Percentiles rank a stretch among this genome's conserved stretches.
Conservation (phyloP, 2,113 vertebrate species). For the Muscicapa adusta region DNA sequence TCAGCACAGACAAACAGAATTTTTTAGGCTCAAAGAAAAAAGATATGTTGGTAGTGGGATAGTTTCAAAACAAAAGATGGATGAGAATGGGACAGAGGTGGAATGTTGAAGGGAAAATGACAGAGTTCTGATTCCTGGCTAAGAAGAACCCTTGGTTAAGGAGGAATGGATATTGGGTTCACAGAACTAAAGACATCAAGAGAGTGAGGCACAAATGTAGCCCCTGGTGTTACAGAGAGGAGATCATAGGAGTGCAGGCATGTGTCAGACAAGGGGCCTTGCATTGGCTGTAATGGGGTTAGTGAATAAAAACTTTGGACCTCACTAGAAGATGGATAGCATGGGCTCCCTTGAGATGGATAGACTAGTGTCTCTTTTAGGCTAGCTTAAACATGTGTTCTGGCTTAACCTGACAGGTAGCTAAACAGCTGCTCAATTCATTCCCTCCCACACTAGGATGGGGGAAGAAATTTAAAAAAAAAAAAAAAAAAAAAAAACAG, state of each 20-base stretch:
- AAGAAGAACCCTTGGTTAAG: not conserved
- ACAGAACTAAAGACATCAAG: not conserved
- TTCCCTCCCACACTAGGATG: not conserved
- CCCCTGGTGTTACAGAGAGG: not conserved
- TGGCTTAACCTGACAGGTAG: not conserved
- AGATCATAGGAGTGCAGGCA: not conserved
- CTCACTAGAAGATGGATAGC: not conserved
- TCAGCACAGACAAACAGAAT: not conserved
- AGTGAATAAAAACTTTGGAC: not conserved
- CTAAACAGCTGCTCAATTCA: not conserved
- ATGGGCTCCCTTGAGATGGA: accelerated
- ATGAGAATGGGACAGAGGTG: accelerated
- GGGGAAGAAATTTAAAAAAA: not conserved
- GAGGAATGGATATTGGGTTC: not conserved
- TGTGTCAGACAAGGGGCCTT: not conserved
- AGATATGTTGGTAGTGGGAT: not conserved
- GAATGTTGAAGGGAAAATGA: not conserved
- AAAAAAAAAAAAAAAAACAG: not conserved
- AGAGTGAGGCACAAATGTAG: not conserved
- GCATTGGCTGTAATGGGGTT: not conserved
- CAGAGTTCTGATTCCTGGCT: not conserved
- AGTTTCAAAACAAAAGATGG: not conserved
- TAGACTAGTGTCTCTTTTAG: not conserved
- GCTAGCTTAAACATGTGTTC: not conserved
- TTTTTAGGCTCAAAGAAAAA: not conserved